phyloP scores from a whole-genome alignment of 2,113 vertebrate species.

The Columba livia region DNA sequence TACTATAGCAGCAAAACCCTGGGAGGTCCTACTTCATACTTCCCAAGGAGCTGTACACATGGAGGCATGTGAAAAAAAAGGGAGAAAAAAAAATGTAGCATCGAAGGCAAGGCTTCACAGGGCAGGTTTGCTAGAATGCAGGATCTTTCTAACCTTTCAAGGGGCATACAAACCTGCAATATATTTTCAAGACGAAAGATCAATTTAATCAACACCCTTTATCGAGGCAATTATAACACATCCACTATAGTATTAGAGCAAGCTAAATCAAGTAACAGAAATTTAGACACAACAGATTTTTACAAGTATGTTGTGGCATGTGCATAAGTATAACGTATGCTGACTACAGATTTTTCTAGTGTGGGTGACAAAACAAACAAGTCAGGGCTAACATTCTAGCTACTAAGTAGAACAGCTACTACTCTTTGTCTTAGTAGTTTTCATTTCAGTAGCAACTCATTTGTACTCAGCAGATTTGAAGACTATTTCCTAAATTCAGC shows the following conservation, averaged over 20 bases:
- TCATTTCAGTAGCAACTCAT: not conserved
- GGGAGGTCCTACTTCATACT: not conserved
- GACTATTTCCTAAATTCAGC: not conserved
- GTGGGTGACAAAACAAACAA: not conserved
- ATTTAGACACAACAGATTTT: not conserved
- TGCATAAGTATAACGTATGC: not conserved
- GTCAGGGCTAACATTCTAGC: not conserved
- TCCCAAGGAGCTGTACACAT: not conserved
- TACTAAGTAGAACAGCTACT: not conserved
- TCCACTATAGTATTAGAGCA: not conserved
- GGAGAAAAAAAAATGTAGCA: rapidly evolving
- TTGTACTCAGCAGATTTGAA: not conserved
- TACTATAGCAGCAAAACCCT: not conserved
- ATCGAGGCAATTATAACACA: not conserved
- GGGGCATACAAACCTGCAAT: not conserved
- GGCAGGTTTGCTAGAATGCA: not conserved
- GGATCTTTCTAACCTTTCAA: not conserved
- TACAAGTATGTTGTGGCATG: not conserved
- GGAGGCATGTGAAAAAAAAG: not conserved
- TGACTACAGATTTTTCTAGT: not conserved
- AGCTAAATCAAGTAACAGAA: not conserved
- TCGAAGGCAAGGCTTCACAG: not conserved
- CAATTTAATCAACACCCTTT: not conserved
- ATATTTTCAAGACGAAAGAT: not conserved
- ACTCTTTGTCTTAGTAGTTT: not conserved